A percentile compares a stretch with the other conserved stretches of the same genome.
Evolutionary conservation across 2,888 invertebrate species (phyloP).

Genomic region (Chloroclystis v-ata): DNA sequence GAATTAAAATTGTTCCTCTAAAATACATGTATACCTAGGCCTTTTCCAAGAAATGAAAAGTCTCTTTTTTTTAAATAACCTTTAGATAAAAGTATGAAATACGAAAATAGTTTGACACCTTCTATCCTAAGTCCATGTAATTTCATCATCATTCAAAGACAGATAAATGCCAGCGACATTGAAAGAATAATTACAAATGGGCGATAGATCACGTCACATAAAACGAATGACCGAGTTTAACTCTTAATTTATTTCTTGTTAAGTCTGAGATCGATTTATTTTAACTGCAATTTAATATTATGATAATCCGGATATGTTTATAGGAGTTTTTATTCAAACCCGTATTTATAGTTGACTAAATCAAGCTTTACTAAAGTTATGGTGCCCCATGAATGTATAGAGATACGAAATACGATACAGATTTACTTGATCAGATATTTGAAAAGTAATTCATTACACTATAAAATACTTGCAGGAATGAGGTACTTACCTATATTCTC

Average conservation of each 20-base stretch:
- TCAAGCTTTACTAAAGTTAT: conserved; percentile 9
- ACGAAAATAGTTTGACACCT: too few relatives aligned
- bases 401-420: background rate
- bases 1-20: too few relatives aligned
- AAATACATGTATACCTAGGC: too few relatives aligned
- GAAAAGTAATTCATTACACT: too few relatives aligned
- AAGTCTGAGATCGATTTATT: conserved; percentile 19
- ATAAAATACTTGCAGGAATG: too few relatives aligned
- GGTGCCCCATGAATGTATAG: background rate
- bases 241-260: conserved; percentile 19
- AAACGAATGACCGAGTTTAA: conserved; percentile 19
- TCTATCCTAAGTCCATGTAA: conserved; percentile 10
- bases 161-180: conserved; percentile 26
- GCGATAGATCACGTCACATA: conserved; percentile 30
- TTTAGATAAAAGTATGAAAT: too few relatives aligned
- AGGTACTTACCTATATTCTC: too few relatives aligned
- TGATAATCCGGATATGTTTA: conserved; percentile 21
- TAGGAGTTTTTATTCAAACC: conserved; percentile 5
- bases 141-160: conserved; percentile 18
- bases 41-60: too few relatives aligned
- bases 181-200: conserved; percentile 24
- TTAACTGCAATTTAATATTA: conserved; percentile 18
- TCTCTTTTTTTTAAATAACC: too few relatives aligned
- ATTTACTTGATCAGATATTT: background rate
- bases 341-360: conserved; percentile 11